These are phyloP conservation scores for Clivina fossor DNA, from an alignment of 2,888 invertebrate genomes.

Conservation along the genomic window DNA sequence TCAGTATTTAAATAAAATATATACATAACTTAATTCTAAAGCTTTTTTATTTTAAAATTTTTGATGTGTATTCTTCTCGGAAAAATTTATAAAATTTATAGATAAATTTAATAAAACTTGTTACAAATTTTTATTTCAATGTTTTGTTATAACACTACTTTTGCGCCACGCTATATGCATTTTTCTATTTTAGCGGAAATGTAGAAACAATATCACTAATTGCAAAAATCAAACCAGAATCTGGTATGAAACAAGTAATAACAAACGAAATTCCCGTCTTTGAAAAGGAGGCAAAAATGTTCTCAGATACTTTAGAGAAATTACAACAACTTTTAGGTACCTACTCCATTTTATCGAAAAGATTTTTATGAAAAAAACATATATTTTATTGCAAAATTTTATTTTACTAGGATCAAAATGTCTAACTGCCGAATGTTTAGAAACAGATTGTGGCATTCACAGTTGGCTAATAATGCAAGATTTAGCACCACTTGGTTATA, in stretches of 20 bases:
- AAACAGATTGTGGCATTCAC: conserved; percentile 14
- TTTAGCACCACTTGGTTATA: conserved; percentile 57
- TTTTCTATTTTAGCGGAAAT: conserved; percentile 39
- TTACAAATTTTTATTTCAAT: no score
- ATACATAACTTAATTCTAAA: no score
- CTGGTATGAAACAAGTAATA: conserved; percentile 51
- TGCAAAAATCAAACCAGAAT: conserved; percentile 47
- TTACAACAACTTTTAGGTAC: conserved; percentile 51
- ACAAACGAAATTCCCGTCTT: conserved; percentile 54
- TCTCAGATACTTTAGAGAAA: conserved; percentile 51
- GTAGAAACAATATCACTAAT: conserved; percentile 45
- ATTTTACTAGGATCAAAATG: conserved; percentile 4
- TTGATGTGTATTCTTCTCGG: no score
- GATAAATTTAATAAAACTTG: no score
- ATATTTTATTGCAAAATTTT: background rate
- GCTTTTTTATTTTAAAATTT: no score
- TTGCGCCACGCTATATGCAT: no score
- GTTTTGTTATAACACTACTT: background rate
- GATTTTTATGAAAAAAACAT: conserved; percentile 53
- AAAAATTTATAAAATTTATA: no score
- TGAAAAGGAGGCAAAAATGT: conserved; percentile 55
- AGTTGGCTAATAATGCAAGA: conserved; percentile 57
- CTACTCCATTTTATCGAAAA: background rate
- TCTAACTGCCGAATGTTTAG: conserved; percentile 20
- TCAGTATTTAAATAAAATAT: no score